Base-by-base conservation (phyloP, 2,888 invertebrate genomes). In the Endotricha flammealis region DNA sequence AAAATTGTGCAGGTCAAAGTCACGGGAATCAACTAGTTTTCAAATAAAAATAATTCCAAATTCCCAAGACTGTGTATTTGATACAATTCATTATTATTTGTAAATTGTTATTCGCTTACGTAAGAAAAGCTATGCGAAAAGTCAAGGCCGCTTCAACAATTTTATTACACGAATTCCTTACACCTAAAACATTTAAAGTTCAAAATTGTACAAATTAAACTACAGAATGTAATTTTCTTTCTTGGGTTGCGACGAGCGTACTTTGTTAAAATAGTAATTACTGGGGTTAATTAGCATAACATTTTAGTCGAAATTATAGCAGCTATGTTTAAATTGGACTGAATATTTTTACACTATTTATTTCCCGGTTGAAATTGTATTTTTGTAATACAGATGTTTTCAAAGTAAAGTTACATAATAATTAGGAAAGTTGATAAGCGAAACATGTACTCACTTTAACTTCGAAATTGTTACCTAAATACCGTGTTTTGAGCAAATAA, bases 61-160 rank as follows among this genome's bases (percentile, higher is more conserved):
- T n/a, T n/a, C n/a, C n/a, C n/a, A n/a, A n/a, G n/a, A n/a, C n/a
- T n/a, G n/a, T n/a, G n/a, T n/a, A 16, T 16, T 4, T 16, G 4
- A 4, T 16, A 16, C 16, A 16, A 16, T 16, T 16, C 16, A 16
- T 16, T 16, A 16, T 32, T 32, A 13, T 22, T 14, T 23, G 32
- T 23, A 12, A 22, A 13, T 12, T 12, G 22, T 31, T 31, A 22
- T 23, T 22, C 32, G 32, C 23, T 32, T 32, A 32, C 32, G 13
- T 32, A 32, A 32, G 9, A 23, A 16, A 16, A 12, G n/a, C 13
- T n/a, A 11, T 23, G 31, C 17, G 13, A 32, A 32, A 24, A 32
- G 24, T 32, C 32, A 32, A 32, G 32, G 32, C 24, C 24, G 7
- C 20, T 20, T 4, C 3, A 4, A 10, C 9, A 3, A 0, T 12